Conservation (phyloP, 2,797 vertebrate species). For the Darevskia nairensis region DNA sequence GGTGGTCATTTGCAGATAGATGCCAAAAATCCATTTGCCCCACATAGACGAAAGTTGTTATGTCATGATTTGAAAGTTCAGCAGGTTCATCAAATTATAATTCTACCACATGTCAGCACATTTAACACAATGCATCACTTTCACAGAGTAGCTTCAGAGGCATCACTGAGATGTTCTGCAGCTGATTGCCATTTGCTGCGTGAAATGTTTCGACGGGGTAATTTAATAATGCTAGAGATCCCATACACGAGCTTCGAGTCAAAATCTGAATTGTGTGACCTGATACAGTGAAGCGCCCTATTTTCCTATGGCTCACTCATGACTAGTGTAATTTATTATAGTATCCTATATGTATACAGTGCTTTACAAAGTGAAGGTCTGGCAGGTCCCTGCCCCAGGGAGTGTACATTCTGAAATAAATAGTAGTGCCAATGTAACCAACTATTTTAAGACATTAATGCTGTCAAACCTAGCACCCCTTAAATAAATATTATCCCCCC, state of each 20-base stretch:
- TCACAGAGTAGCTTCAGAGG: neutral
- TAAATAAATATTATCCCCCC: no score
- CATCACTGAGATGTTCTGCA: neutral
- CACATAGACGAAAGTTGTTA: no score
- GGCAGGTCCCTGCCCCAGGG: neutral
- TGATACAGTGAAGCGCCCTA: no score
- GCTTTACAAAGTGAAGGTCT: no score
- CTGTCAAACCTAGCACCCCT: no score
- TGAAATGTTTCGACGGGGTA: neutral
- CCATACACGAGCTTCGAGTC: neutral
- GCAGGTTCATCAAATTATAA: neutral
- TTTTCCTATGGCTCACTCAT: neutral
- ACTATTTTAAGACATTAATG: no score
- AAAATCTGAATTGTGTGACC: neutral
- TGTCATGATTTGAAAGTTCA: neutral
- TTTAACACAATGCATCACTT: neutral
- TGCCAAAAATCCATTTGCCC: no score
- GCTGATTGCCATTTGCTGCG: neutral
- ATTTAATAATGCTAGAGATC: neutral
- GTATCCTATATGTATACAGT: neutral
- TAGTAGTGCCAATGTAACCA: neutral
- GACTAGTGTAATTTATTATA: neutral
- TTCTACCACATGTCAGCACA: neutral
- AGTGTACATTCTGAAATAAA: neutral
- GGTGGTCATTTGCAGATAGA: no score